phyloP scores from a whole-genome alignment of 1,140 invertebrate species.

The Zaprionus ornatus region DNA sequence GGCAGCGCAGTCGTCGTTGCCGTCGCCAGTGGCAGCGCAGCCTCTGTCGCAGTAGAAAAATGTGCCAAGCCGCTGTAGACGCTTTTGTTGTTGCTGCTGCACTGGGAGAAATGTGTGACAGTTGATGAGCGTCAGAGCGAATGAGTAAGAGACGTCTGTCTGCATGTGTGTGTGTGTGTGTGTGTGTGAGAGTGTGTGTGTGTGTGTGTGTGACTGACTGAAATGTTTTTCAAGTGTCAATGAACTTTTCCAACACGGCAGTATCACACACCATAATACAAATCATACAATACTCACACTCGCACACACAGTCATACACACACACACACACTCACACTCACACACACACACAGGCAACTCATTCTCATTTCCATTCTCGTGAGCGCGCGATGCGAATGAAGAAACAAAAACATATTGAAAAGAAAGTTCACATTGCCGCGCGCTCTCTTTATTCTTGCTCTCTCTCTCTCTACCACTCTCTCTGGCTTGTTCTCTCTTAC shows the following conservation, averaged over 20 bases:
- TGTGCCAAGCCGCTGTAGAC: slow-evolving; percentile 65
- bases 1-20: background rate
- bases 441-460: slow-evolving; percentile 46
- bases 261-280: slow-evolving; percentile 68
- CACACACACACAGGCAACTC: slow-evolving; percentile 11
- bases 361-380: slow-evolving; percentile 58
- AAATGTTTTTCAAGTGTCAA: slow-evolving; percentile 83
- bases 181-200: slow-evolving; percentile 22
- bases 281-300: slow-evolving; percentile 49
- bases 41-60: slow-evolving; percentile 53
- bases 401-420: slow-evolving; percentile 75
- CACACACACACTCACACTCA: slow-evolving; percentile 37
- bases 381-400: slow-evolving; percentile 62
- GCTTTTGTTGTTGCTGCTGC: slow-evolving; percentile 50
- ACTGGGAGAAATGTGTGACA: slow-evolving; percentile 79
- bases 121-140: slow-evolving; percentile 77
- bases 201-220: slow-evolving; percentile 64
- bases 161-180: background rate
- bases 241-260: slow-evolving; percentile 80
- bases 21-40: slow-evolving; percentile 29
- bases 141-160: slow-evolving; percentile 66
- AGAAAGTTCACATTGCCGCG: slow-evolving; percentile 61
- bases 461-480: background rate
- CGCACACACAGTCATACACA: slow-evolving; percentile 28
- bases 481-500: slow-evolving; percentile 12